Evolutionary conservation across 2,888 invertebrate species (phyloP).

Genomic region (Mythimna albipuncta): DNA sequence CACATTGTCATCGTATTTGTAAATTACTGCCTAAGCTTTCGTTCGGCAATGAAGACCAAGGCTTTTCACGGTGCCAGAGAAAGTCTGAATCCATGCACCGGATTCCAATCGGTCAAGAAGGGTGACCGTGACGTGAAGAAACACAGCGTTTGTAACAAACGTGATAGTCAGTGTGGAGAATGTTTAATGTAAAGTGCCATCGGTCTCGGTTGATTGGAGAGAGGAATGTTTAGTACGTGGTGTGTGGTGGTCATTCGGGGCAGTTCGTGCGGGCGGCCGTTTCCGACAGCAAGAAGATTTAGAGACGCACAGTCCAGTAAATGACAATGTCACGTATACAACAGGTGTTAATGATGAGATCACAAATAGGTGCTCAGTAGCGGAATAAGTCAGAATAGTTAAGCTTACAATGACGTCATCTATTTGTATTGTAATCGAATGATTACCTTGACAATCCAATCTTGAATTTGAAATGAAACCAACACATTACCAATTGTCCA

Average conservation of each 20-base stretch:
- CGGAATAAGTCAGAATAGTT: background rate
- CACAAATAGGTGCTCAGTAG: background rate
- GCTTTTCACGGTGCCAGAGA: background rate
- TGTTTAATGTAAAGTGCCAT: conserved; percentile 23
- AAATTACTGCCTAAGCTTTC: background rate
- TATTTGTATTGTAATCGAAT: background rate
- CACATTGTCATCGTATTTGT: background rate
- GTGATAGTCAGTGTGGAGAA: conserved; percentile 24
- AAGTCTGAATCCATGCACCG: background rate
- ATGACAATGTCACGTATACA: background rate
- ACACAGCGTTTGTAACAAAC: conserved; percentile 2
- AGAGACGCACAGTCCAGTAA: background rate
- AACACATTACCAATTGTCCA: background rate
- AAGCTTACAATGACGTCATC: background rate
- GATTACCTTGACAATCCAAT: background rate
- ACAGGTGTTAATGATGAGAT: background rate
- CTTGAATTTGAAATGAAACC: background rate
- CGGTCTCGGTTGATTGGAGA: conserved; percentile 11
- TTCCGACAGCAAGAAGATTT: background rate
- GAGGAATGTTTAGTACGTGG: conserved; percentile 3
- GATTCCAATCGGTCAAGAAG: background rate
- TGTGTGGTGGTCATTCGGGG: background rate
- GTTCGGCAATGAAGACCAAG: background rate
- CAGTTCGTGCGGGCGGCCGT: conserved; percentile 9
- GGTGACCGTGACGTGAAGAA: conserved; percentile 10